phyloP scores from a whole-genome alignment of 2,113 vertebrate genomes.

The Cacatua alba region DNA sequence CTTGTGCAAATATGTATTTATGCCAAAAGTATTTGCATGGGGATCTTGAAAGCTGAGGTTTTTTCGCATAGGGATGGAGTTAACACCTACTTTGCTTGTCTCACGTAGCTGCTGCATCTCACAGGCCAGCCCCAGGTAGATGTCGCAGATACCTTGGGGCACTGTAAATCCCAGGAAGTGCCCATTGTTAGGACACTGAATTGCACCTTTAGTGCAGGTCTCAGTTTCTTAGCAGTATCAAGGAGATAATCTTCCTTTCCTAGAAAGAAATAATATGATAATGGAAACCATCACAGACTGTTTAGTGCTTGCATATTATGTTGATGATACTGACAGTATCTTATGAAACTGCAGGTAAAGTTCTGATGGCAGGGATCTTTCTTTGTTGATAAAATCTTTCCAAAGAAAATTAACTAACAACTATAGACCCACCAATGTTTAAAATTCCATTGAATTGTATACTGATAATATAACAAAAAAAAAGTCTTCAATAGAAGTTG shows the following conservation, averaged over 20 bases:
- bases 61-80: not conserved
- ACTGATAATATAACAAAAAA: not conserved
- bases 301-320: not conserved
- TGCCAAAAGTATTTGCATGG: not conserved
- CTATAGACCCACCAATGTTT: not conserved
- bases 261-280: not conserved
- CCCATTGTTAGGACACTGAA: not conserved
- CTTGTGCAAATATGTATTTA: conserved; percentile 43
- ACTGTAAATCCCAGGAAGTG: not conserved
- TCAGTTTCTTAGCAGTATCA: not conserved
- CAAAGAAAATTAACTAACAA: not conserved
- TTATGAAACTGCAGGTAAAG: not conserved
- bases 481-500: not conserved
- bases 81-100: not conserved
- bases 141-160: not conserved
- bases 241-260: not conserved
- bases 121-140: not conserved
- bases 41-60: not conserved
- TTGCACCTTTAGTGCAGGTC: not conserved
- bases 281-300: not conserved
- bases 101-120: not conserved
- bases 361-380: not conserved
- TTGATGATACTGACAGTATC: not conserved
- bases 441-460: not conserved
- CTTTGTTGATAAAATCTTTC: not conserved